Conservation (phyloP, 2,888 invertebrate genomes). For the Nasonovia ribisnigri region DNA sequence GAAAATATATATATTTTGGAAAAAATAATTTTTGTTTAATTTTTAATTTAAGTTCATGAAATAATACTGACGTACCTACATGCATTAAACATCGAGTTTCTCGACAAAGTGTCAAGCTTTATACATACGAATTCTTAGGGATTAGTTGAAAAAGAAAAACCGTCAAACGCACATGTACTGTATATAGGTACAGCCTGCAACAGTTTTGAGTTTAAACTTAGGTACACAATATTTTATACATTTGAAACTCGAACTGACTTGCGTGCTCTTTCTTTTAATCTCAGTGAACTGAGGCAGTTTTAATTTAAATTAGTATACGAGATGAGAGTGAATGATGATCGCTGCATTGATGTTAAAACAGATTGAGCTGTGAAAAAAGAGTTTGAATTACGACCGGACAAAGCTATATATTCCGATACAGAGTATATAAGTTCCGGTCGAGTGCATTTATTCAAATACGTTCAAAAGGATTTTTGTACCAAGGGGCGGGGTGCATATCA, state of each 20-base stretch:
- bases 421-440: neutral
- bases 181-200: neutral
- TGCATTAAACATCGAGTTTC: neutral
- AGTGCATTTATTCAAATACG: neutral
- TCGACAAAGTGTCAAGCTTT: neutral
- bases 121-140: neutral
- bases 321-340: neutral
- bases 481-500: neutral
- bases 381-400: neutral
- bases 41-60: neutral
- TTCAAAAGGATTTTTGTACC: neutral
- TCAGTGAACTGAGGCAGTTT: neutral
- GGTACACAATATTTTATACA: neutral
- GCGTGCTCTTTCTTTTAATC: neutral
- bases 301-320: neutral
- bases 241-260: neutral
- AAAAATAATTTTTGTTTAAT: neutral
- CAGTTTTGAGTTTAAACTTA: neutral
- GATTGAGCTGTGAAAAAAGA: neutral
- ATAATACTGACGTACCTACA: neutral
- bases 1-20: neutral
- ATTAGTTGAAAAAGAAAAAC: neutral
- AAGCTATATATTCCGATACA: neutral
- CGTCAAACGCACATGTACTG: neutral
- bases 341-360: neutral